Base-by-base conservation (phyloP, 2,888 invertebrate species). In the Zelleria hepariella region DNA sequence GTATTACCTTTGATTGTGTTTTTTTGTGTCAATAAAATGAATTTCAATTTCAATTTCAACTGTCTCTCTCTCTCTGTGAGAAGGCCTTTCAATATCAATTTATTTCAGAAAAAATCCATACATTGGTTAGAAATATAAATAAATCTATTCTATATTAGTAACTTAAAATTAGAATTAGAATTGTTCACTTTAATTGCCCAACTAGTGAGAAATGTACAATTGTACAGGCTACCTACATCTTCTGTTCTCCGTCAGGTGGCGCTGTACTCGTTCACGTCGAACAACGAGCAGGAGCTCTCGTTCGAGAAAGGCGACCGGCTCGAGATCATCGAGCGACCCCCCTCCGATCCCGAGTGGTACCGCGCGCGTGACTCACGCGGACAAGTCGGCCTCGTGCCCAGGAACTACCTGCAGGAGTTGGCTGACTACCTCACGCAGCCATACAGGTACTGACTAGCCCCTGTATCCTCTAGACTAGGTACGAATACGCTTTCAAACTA, bases 321-420 rank as follows among this genome's bases (percentile, higher is more conserved):
- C 67, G 98, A 98, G 87, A 97, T 99, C 68, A 91, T 99, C 64
- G 98, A 98, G 89, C 94, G 98, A 75, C 98, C 99, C 7, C 93
- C 95, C 5, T 95, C 97, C 63, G 99, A 99, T 91, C 99, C 99
- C 7, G 99, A 99, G 90, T 99, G 99, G 99, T 97, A 95, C 91
- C 95, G 96, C 77, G 99, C 99, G 59, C 91, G 98, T 56, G 99
- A 99, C 89, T 93, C 93, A 59, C 94, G 95, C 79, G 98, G 98
- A 5, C 95, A 95, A 84, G 92, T 96, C 63, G 99, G 99, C 59
- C 92, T 99, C 69, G 98, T 99, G 72, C 99, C 99, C 49, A 91
- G 97, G 66, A 98, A 97, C 90, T 97, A 97, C 88, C 91, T 97
- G 72, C 96, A 97, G 91, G 96, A 96, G 89, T 91, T 96, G 64